A percentile compares a stretch with the other conserved stretches of the same genome.
phyloP scores from a whole-genome alignment of 2,888 invertebrate genomes.

The Falcaria lacertinaria region DNA sequence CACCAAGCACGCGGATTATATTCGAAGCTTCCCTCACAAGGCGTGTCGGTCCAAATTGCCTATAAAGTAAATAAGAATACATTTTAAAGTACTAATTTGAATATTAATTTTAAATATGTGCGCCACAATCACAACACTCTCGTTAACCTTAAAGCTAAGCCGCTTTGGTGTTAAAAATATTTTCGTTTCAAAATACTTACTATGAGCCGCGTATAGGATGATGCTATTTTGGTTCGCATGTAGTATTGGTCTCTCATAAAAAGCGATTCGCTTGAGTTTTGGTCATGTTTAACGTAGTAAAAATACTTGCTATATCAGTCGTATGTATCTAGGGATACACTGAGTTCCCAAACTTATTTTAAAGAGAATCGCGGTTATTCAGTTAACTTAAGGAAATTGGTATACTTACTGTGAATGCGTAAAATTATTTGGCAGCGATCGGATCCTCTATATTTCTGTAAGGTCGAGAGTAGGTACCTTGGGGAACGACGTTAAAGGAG shows the following conservation, averaged over 20 bases:
- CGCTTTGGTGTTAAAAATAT: conserved; percentile 47
- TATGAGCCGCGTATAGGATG: conserved; percentile 18
- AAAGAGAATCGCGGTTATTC: too few species aligned
- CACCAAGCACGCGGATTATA: background rate
- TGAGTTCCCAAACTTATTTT: too few species aligned
- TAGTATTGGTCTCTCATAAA: conserved; percentile 5
- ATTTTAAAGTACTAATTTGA: conserved; percentile 35
- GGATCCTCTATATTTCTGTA: too few species aligned
- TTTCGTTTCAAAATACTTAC: conserved; percentile 39
- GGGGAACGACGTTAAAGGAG: too few species aligned
- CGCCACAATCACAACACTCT: conserved; percentile 55
- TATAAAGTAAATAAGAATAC: conserved; percentile 15
- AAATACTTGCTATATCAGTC: too few species aligned
- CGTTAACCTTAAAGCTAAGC: conserved; percentile 60
- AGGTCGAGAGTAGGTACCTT: too few species aligned
- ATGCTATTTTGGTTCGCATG: conserved; percentile 9
- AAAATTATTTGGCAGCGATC: too few species aligned
- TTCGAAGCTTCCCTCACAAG: background rate
- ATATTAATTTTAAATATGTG: conserved; percentile 62
- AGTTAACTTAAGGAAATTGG: too few species aligned
- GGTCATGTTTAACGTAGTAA: too few species aligned
- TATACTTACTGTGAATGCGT: too few species aligned
- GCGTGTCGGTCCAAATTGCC: background rate
- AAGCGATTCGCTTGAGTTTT: too few species aligned
- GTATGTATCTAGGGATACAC: too few species aligned